Evolutionary conservation across 1,140 invertebrate species (phyloP).

Genomic region (Acyrthosiphon pisum): DNA sequence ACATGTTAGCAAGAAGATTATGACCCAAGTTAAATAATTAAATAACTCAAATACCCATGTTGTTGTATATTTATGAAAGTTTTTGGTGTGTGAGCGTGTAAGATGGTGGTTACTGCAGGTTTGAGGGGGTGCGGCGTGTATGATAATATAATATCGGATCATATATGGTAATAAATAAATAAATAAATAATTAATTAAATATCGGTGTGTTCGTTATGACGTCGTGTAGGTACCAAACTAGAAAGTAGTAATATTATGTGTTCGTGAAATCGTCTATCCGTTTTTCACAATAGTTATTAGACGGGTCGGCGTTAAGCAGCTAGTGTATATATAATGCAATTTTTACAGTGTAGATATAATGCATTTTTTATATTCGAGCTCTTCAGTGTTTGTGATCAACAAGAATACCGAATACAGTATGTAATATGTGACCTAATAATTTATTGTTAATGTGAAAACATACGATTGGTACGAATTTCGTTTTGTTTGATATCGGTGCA

Average conservation of each 20-base stretch:
- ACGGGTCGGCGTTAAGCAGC: rapidly evolving
- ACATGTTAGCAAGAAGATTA: background rate
- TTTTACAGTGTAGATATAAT: background rate
- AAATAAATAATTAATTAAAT: no score
- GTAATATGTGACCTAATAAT: background rate
- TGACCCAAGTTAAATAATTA: background rate
- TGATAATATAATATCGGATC: background rate
- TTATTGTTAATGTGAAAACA: no score
- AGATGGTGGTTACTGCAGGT: background rate
- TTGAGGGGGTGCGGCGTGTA: background rate
- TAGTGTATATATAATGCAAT: background rate
- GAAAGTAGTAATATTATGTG: background rate
- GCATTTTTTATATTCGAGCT: background rate
- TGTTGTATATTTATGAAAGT: background rate
- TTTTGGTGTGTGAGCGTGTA: background rate
- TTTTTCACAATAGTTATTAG: background rate
- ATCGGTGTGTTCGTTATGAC: background rate
- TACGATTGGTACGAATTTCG: no score
- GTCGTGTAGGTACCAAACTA: background rate
- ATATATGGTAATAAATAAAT: no score
- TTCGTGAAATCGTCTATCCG: background rate
- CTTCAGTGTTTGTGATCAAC: background rate
- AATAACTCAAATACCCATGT: background rate
- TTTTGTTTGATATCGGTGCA: no score
- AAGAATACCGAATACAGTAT: background rate